Evolutionary conservation across 2,888 invertebrate genomes (phyloP).

Genomic region (Clostera curtula): DNA sequence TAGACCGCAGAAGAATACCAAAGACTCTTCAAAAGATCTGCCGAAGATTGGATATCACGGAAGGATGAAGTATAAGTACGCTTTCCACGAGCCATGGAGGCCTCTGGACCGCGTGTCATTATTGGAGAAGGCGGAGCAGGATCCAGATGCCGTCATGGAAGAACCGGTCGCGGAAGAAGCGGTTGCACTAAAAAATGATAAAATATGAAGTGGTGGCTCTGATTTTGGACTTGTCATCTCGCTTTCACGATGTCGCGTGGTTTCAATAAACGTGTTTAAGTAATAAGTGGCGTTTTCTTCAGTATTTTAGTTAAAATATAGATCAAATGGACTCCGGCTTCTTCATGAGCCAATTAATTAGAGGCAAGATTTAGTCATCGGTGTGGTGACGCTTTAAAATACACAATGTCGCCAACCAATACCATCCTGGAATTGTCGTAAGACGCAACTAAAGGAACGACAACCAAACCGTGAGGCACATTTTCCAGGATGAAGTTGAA

Average conservation of each 20-base stretch:
- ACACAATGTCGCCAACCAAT: too few species aligned
- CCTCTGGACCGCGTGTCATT: constrained; percentile 51
- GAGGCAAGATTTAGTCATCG: too few species aligned
- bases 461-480: too few species aligned
- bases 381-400: too few species aligned
- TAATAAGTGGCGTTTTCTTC: too few species aligned
- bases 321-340: too few species aligned
- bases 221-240: constrained; percentile 26
- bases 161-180: constrained; percentile 11
- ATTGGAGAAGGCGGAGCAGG: constrained; percentile 49
- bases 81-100: constrained; percentile 65
- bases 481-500: too few species aligned
- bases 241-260: constrained; percentile 27
- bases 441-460: too few species aligned
- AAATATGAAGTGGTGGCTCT: constrained; percentile 33
- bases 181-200: constrained; percentile 22
- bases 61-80: constrained; percentile 51
- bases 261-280: constrained; percentile 23
- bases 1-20: constrained; percentile 27
- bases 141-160: constrained; percentile 26
- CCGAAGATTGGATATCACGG: constrained; percentile 60
- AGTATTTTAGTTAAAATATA: too few species aligned
- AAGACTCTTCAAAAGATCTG: constrained; percentile 25
- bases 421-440: too few species aligned
- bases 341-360: too few species aligned